Conservation (phyloP, 1,140 invertebrate genomes). For the Luehdorfia chinensis region DNA sequence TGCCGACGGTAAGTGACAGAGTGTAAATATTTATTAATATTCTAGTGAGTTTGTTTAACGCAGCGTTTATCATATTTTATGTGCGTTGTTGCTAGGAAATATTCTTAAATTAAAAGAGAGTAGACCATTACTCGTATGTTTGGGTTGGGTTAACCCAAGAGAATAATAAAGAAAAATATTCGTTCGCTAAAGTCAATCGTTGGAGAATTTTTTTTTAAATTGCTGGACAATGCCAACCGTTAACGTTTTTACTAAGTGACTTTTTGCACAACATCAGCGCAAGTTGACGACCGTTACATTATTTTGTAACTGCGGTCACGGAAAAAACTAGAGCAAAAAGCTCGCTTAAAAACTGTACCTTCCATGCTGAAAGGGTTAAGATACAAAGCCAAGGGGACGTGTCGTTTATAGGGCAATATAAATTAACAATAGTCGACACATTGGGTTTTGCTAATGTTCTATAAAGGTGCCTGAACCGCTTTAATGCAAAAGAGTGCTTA, state of each 20-base stretch:
- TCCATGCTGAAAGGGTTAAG: conserved; percentile 47
- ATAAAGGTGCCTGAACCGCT: conserved; percentile 54
- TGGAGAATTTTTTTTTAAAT: conserved; percentile 12
- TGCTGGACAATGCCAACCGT: conserved; percentile 11
- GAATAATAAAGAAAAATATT: conserved; percentile 6
- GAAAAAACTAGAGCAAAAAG: conserved; percentile 69
- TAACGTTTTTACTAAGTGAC: conserved; percentile 34
- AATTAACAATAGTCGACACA: conserved; percentile 57
- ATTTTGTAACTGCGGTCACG: conserved; percentile 63
- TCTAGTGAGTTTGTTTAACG: no score
- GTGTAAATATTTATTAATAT: conserved; percentile 1
- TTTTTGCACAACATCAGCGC: conserved; percentile 22
- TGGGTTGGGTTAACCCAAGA: conserved; percentile 8
- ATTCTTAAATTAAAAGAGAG: no score
- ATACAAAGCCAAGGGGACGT: conserved; percentile 44
- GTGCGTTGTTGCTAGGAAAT: no score
- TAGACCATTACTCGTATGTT: conserved; percentile 5
- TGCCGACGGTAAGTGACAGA: background rate
- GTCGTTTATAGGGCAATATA: conserved; percentile 56
- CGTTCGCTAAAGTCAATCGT: background rate
- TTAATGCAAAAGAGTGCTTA: conserved; percentile 39
- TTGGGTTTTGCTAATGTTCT: conserved; percentile 49
- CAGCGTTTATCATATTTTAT: no score
- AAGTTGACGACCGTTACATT: conserved; percentile 46
- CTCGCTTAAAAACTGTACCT: conserved; percentile 33